Evolutionary conservation across 2,797 vertebrate genomes (phyloP).

Genomic region (Anguilla megastoma): DNA sequence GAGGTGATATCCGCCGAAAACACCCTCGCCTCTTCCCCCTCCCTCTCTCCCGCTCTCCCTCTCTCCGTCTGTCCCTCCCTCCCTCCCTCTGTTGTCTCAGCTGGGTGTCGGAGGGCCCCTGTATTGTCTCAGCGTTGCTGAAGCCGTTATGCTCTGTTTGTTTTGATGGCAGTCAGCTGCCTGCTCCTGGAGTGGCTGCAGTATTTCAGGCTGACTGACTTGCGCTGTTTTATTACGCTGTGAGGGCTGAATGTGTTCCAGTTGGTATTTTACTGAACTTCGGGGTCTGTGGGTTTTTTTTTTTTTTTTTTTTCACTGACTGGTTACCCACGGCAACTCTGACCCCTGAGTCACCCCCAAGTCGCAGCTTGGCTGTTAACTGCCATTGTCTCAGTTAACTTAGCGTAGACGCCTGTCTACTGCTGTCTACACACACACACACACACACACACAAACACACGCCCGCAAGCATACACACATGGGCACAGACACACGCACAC

Average conservation of each 20-base stretch:
- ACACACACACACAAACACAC: not conserved
- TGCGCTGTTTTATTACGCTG: not conserved
- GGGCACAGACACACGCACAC: not conserved
- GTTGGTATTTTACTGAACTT: not conserved
- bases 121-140: conserved; percentile 9
- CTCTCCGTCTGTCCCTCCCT: not conserved
- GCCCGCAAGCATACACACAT: not conserved
- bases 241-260: not conserved
- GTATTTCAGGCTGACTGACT: not conserved
- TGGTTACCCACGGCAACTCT: conserved; percentile 15
- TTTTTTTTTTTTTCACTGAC: not conserved
- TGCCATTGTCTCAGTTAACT: not conserved
- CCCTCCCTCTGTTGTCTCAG: conserved; percentile 17
- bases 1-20: not conserved
- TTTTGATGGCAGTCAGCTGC: conserved; percentile 25
- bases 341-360: conserved; percentile 10
- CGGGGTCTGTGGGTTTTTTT: not conserved
- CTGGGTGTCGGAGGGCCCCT: not conserved
- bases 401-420: conserved; percentile 8
- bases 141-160: conserved; percentile 6
- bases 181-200: not conserved
- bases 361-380: not conserved
- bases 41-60: not conserved
- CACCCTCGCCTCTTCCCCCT: not conserved
- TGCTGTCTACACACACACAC: not conserved